A percentile compares a stretch with the other conserved stretches of the same genome.
These are phyloP conservation scores for Rattus norvegicus DNA, from an alignment of 2,113 vertebrate genomes.

Conservation along the genomic window DNA sequence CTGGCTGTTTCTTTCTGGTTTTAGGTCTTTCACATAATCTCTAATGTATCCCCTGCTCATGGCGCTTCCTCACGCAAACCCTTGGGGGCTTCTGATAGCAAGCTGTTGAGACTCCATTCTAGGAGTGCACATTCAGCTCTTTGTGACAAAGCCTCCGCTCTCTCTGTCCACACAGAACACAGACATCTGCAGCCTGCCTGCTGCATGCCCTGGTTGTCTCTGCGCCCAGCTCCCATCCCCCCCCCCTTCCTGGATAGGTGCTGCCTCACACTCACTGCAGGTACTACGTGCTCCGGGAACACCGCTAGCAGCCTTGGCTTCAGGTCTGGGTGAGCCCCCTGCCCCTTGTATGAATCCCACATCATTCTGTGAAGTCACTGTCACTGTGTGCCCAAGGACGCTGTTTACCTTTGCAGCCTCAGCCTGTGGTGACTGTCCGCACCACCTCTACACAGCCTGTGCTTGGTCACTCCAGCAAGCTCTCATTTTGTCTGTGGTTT, in stretches of 20 bases:
- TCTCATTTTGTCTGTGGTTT: background rate
- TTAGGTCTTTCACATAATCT: background rate
- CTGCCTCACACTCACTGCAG: background rate
- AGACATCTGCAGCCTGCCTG: background rate
- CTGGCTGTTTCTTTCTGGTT: background rate
- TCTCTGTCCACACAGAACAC: background rate
- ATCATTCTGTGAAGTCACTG: background rate
- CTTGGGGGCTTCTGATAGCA: background rate
- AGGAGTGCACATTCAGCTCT: too few species aligned
- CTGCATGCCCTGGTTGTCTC: background rate
- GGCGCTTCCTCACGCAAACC: background rate
- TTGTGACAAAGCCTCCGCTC: accelerated
- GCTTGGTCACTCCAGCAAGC: background rate
- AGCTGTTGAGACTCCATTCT: background rate
- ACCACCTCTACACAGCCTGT: background rate
- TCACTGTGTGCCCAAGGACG: background rate
- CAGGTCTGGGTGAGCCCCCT: background rate
- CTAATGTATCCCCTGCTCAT: background rate
- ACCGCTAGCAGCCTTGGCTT: background rate
- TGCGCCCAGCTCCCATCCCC: background rate
- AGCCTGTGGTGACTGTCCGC: background rate
- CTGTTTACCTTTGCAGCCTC: too few species aligned
- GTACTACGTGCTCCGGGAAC: background rate
- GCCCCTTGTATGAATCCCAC: background rate
- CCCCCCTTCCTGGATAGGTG: background rate